Evolutionary conservation across 2,797 vertebrate genomes (phyloP).

Genomic region (Podargus strigoides): DNA sequence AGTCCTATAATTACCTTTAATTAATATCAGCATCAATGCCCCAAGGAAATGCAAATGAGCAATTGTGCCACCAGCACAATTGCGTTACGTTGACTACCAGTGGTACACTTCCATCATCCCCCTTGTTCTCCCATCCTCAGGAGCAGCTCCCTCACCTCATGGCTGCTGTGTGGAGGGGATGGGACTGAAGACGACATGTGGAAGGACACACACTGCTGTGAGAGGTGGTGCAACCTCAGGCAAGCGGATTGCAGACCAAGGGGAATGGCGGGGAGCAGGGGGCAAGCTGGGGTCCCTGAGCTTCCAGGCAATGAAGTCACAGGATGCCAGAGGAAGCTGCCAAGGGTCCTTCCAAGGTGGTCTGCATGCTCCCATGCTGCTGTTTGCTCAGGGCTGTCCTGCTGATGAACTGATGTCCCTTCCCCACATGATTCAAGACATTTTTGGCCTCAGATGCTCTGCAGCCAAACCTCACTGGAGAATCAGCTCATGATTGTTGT

Average conservation of each 20-base stretch:
- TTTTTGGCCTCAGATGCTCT: background rate
- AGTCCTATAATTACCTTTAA: constrained; percentile 68
- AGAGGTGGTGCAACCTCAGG: background rate
- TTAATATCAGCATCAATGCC: constrained; percentile 65
- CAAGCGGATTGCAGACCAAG: background rate
- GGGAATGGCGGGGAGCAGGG: background rate
- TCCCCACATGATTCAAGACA: background rate
- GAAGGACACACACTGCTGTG: background rate
- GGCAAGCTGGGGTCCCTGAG: background rate
- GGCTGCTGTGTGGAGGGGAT: background rate
- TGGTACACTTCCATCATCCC: background rate
- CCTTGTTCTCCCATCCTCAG: background rate
- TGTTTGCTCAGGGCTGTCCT: background rate
- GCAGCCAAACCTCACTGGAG: background rate
- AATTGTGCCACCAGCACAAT: background rate
- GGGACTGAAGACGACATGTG: background rate
- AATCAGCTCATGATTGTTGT: background rate
- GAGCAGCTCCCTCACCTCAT: background rate
- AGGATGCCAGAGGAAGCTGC: background rate
- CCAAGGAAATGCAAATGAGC: constrained; percentile 39
- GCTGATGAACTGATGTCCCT: background rate
- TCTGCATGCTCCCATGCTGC: background rate
- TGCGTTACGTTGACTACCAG: background rate
- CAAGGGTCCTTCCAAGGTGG: background rate
- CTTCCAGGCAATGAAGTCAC: background rate